Evolutionary conservation across 2,797 vertebrate species (phyloP).

Genomic region (Columba guinea): DNA sequence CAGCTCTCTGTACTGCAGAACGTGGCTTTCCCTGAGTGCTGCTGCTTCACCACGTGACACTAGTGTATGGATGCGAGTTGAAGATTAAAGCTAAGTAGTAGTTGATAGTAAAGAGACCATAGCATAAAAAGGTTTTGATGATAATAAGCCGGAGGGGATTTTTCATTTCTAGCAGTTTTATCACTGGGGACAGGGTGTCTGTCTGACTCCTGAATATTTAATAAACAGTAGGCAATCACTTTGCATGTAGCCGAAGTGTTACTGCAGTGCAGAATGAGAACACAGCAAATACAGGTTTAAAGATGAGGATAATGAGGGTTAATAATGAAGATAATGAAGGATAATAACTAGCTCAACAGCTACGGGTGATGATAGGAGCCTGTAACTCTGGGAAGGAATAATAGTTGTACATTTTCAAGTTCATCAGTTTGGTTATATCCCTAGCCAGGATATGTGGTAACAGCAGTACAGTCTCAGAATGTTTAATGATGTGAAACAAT

Average conservation of each 20-base stretch:
- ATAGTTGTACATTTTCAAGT: slow-evolving; percentile 7
- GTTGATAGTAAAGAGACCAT: slow-evolving; percentile 43
- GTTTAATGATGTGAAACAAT: slow-evolving; percentile 21
- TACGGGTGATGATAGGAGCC: not conserved
- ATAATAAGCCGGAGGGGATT: slow-evolving; percentile 42
- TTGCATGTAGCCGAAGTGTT: not conserved
- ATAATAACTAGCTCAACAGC: not conserved
- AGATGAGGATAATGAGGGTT: not conserved
- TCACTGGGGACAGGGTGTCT: not conserved
- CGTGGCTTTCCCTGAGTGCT: not conserved
- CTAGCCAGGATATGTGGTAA: not conserved
- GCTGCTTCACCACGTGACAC: slow-evolving; percentile 30
- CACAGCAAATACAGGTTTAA: not conserved
- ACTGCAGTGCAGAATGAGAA: not conserved
- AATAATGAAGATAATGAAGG: slow-evolving; percentile 15
- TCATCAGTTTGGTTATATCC: slow-evolving; percentile 4
- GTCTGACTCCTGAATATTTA: slow-evolving; percentile 1
- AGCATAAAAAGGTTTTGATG: slow-evolving; percentile 32
- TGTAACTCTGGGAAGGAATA: not conserved
- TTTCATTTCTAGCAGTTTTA: slow-evolving; percentile 16
- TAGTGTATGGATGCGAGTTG: slow-evolving; percentile 32
- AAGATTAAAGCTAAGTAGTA: slow-evolving; percentile 67
- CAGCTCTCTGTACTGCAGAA: slow-evolving; percentile 11
- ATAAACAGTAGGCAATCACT: not conserved
- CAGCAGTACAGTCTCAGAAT: not conserved